A percentile compares a stretch with the other conserved stretches of the same genome.
Evolutionary conservation across 2,113 vertebrate species (phyloP).

Genomic region (Campylomormyrus numenius): DNA sequence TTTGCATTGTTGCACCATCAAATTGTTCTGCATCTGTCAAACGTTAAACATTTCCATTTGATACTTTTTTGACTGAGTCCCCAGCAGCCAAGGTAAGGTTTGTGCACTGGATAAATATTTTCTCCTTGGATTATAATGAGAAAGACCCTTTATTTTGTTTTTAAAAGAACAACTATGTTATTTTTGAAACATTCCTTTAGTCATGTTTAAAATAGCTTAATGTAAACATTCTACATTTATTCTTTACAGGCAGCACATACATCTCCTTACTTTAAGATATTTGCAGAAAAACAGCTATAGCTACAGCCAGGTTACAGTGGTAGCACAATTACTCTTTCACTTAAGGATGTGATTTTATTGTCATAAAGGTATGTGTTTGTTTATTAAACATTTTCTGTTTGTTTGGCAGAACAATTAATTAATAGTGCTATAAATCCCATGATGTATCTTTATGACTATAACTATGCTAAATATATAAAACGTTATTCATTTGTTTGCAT

Average conservation of each 20-base stretch:
- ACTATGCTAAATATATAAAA: background rate
- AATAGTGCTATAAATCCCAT: background rate
- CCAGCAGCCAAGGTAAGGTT: background rate
- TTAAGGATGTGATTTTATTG: background rate
- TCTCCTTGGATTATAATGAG: background rate
- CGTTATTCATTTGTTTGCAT: background rate
- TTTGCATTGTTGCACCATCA: background rate
- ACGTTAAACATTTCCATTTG: background rate
- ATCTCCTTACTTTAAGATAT: background rate
- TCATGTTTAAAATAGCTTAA: background rate
- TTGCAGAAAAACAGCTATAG: background rate
- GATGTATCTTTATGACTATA: background rate
- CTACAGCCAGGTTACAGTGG: background rate
- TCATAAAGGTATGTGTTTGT: background rate
- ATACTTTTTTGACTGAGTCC: background rate
- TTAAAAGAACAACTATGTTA: background rate
- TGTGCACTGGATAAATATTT: background rate
- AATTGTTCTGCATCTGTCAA: conserved; percentile 7
- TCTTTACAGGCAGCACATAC: background rate
- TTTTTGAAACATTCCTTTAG: background rate
- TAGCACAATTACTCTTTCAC: background rate
- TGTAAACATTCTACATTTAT: background rate
- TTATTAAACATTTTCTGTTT: background rate
- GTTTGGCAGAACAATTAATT: background rate
- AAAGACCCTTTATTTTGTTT: background rate